Conservation (phyloP, 2,888 invertebrate genomes). For the Nomada fucata region DNA sequence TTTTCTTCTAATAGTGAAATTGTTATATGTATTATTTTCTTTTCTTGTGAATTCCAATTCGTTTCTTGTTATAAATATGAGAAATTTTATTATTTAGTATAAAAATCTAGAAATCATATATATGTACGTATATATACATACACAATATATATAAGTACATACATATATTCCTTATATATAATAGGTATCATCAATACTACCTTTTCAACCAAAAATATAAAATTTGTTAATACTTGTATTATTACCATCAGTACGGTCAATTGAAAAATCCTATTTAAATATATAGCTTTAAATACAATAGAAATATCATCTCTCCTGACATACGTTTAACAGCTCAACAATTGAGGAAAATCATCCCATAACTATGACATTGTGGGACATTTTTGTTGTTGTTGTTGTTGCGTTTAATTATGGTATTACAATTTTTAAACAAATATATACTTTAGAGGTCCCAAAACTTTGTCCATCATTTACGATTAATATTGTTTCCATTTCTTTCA, state of each 20-base stretch:
- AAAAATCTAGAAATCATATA: slow-evolving; percentile 66
- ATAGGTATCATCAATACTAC: slow-evolving; percentile 68
- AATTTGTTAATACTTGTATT: slow-evolving; percentile 78
- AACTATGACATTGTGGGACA: slow-evolving; percentile 52
- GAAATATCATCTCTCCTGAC: slow-evolving; percentile 71
- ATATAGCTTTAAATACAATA: slow-evolving; percentile 73
- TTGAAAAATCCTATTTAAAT: slow-evolving; percentile 80
- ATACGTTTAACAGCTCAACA: slow-evolving; percentile 74
- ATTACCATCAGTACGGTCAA: slow-evolving; percentile 74
- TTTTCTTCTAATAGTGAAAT: slow-evolving; percentile 21
- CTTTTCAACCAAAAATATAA: slow-evolving; percentile 72
- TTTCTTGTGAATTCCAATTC: slow-evolving; percentile 37
- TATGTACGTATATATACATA: neutral
- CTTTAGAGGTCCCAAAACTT: slow-evolving; percentile 73
- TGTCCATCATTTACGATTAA: slow-evolving; percentile 66
- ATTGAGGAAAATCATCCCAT: slow-evolving; percentile 61
- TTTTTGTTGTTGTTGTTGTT: slow-evolving; percentile 59
- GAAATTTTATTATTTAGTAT: slow-evolving; percentile 69
- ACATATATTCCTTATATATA: slow-evolving; percentile 20
- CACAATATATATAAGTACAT: neutral
- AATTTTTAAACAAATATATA: slow-evolving; percentile 73
- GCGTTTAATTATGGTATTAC: slow-evolving; percentile 70
- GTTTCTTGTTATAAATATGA: slow-evolving; percentile 53
- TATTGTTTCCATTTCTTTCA: slow-evolving; percentile 42
- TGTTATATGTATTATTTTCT: slow-evolving; percentile 43